Base-by-base conservation (phyloP, 92 coral and sea anemone genomes). In the Umimayanthus chanpuru region DNA sequence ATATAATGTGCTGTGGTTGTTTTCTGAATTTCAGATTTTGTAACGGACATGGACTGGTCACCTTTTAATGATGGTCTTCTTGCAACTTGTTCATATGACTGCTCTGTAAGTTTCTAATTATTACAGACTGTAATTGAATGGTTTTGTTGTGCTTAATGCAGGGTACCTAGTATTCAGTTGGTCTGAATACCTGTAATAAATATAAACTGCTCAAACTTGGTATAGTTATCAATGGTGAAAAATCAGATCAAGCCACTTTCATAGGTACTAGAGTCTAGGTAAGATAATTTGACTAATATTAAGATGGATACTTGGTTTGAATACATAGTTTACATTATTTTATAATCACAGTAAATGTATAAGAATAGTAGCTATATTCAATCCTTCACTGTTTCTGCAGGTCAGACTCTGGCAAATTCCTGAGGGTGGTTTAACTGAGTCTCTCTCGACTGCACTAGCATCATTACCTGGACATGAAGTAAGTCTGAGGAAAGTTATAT, bases 381-480 rank as follows among this genome's bases (percentile, higher is more conserved):
- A 21, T 28, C 4, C 41, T 61, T 76, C 25, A 74, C 21, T 79
- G 32, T 79, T 79, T 79, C 75, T 85, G 5, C 76, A 96, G 99
- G 92, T 95, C n/a, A 96, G 96, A 88, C 86, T 96, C 25, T 96
- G 99, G 99, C 87, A 91, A 79, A 88, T 96, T 83, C 98, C 98
- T 11, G 96, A 93, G 72, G 91, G 75, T 87, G 96, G 93, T 50
- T 61, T 86, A 86, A 89, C 80, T 26, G 92, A 76, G 39, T 72
- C 83, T 6, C 50, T 94, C 28, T 89, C 94, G 4, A 79, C 94
- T 76, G 91, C 98, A 23, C 87, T 94, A 41, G 81, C 86, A 67
- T 87, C 88, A 44, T 86, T 96, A 16, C 87, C 98, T 32, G 86
- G 50, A 26, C 98, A 93, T 36, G 92, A 93, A 79, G 96, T 92